Conservation (phyloP, 2,113 vertebrate genomes). For the Pleuronectes platessa region DNA sequence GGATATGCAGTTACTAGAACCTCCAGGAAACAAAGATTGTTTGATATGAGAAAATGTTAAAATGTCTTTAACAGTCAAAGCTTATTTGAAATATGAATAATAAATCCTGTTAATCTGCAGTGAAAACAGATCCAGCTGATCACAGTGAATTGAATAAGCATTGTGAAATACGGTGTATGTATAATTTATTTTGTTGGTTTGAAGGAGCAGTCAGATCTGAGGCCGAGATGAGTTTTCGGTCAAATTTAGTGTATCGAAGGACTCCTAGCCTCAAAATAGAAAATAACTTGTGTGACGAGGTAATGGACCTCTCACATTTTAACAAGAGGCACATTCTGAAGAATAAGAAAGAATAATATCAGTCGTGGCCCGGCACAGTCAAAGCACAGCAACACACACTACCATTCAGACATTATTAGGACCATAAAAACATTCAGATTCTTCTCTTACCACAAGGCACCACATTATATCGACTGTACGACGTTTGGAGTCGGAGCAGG, state of each 20-base stretch:
- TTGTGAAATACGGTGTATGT: conserved; percentile 9
- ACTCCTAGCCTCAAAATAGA: conserved; percentile 31
- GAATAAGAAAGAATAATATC: conserved; percentile 13
- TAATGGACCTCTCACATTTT: conserved; percentile 36
- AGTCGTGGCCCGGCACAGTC: conserved; percentile 26
- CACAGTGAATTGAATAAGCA: conserved; percentile 3
- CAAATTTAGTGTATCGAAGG: neutral
- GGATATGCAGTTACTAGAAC: conserved; percentile 2
- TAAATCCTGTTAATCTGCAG: conserved; percentile 10
- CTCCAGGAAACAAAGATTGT: neutral
- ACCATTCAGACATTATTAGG: conserved; percentile 62
- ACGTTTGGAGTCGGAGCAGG: conserved; percentile 28
- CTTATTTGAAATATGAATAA: conserved; percentile 19
- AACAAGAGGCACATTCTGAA: conserved; percentile 57
- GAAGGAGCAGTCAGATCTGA: conserved; percentile 23
- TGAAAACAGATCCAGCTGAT: conserved; percentile 30
- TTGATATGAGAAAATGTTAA: conserved; percentile 6
- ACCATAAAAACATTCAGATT: conserved; percentile 60
- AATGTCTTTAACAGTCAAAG: neutral
- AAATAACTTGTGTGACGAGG: conserved; percentile 29
- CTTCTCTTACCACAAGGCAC: conserved; percentile 58
- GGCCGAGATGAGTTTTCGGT: conserved; percentile 13
- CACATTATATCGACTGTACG: conserved; percentile 25
- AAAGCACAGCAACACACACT: conserved; percentile 45
- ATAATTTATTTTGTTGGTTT: conserved; percentile 3